These are phyloP conservation scores for Leptinotarsa defecta DNA, from an alignment of 1,140 invertebrate species.

Conservation along the genomic window DNA sequence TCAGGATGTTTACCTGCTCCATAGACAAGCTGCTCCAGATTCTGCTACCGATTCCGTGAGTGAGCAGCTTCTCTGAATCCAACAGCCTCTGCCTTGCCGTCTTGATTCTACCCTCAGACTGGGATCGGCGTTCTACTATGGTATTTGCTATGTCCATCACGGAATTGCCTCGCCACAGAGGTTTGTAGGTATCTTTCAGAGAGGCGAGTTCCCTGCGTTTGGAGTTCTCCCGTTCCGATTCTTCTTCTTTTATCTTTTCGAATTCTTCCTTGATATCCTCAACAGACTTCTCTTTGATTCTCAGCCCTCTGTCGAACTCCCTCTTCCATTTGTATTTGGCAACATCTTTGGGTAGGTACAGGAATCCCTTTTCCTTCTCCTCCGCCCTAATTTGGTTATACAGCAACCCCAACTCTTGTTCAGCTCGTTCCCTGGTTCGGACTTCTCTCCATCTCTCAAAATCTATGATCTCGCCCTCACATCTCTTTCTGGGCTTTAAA, in stretches of 20 bases:
- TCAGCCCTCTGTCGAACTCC: constrained; percentile 75
- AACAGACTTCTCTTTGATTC: constrained; percentile 83
- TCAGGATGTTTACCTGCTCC: constrained; percentile 81
- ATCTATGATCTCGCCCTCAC: constrained; percentile 81
- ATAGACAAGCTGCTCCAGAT: constrained; percentile 83
- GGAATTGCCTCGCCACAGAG: constrained; percentile 81
- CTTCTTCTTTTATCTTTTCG: constrained; percentile 59
- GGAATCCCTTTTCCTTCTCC: constrained; percentile 82
- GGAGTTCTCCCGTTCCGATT: constrained; percentile 56
- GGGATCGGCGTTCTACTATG: constrained; percentile 62
- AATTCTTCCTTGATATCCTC: constrained; percentile 81
- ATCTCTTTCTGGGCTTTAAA: constrained; percentile 69
- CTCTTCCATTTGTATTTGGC: constrained; percentile 69
- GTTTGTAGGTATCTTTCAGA: constrained; percentile 74
- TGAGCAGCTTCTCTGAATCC: constrained; percentile 52
- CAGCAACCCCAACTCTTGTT: constrained; percentile 78
- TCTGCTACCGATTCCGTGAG: constrained; percentile 70
- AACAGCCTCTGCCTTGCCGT: constrained; percentile 41
- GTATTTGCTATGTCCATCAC: constrained; percentile 75
- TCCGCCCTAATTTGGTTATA: constrained; percentile 78
- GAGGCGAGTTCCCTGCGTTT: constrained; percentile 58
- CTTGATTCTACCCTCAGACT: constrained; percentile 46
- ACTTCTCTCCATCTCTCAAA: constrained; percentile 86
- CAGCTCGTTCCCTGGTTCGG: constrained; percentile 76
- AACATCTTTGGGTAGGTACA: constrained; percentile 75